A percentile compares a stretch with the other conserved stretches of the same genome.
phyloP scores from a whole-genome alignment of 2,888 invertebrate genomes.

The Dusona sp. region DNA sequence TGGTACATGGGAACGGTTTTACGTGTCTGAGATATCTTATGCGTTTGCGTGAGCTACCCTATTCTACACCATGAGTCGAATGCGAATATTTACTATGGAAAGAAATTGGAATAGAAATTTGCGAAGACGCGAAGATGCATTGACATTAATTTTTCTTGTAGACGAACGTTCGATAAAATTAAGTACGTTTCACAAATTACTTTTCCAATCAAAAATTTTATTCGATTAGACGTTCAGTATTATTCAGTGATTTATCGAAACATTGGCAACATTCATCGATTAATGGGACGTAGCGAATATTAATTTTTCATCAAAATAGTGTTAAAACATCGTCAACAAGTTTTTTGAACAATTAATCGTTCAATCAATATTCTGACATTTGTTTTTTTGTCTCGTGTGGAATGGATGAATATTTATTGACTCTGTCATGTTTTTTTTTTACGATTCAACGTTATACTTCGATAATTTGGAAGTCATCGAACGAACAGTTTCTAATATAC shows the following conservation, averaged over 20 bases:
- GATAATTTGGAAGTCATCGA: too few species aligned
- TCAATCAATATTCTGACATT: neutral
- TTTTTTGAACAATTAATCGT: neutral
- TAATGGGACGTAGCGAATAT: too few species aligned
- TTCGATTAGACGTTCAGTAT: neutral
- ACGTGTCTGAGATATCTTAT: slow-evolving; percentile 36
- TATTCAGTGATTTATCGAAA: neutral
- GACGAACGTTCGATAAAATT: too few species aligned
- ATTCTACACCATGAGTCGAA: slow-evolving; percentile 6
- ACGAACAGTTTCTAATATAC: too few species aligned
- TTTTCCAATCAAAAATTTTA: neutral
- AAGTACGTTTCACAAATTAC: too few species aligned
- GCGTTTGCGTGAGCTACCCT: slow-evolving; percentile 8
- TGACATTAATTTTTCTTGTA: neutral
- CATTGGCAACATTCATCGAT: neutral
- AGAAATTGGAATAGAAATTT: slow-evolving; percentile 32
- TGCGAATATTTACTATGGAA: slow-evolving; percentile 19
- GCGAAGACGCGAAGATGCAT: slow-evolving; percentile 4
- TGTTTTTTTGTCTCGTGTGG: too few species aligned
- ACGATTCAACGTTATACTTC: too few species aligned
- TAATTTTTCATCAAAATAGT: too few species aligned
- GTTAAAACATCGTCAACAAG: too few species aligned
- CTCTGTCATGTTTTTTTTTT: too few species aligned
- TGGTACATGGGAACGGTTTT: slow-evolving; percentile 44
- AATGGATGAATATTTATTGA: too few species aligned